phyloP scores from a whole-genome alignment of 2,113 vertebrate species.

The Trematomus loennbergii region DNA sequence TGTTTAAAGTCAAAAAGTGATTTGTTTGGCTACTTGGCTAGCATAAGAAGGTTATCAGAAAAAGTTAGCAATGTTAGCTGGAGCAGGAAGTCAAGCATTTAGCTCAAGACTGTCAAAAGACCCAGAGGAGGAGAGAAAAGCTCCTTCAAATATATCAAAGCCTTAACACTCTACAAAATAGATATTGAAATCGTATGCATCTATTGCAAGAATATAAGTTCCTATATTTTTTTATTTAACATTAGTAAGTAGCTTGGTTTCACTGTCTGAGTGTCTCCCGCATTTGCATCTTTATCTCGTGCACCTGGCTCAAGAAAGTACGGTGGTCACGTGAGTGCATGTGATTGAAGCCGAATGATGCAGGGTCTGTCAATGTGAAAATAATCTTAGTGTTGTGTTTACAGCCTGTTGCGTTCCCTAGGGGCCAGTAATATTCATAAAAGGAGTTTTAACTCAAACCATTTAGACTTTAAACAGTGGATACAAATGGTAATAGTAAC shows the following conservation, averaged over 20 bases:
- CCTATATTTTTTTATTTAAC: too few relatives aligned
- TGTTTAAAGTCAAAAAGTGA: not conserved
- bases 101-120: not conserved
- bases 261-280: too few relatives aligned
- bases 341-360: too few relatives aligned
- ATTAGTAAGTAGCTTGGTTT: too few relatives aligned
- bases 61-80: not conserved
- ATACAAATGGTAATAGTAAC: conserved; percentile 13
- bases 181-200: too few relatives aligned
- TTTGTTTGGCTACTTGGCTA: not conserved
- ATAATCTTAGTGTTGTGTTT: not conserved
- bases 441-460: not conserved
- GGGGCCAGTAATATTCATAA: not conserved
- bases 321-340: too few relatives aligned
- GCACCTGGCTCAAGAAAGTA: too few relatives aligned
- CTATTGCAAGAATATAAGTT: not conserved
- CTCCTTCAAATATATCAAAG: too few relatives aligned
- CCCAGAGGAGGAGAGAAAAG: not conserved
- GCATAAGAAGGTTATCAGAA: not conserved
- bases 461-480: not conserved
- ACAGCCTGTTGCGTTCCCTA: not conserved
- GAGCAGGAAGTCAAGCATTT: not conserved
- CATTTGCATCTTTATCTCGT: too few relatives aligned
- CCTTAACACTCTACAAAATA: too few relatives aligned
- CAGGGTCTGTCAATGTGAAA: not conserved